A percentile compares a stretch with the other conserved stretches of the same genome.
These are phyloP conservation scores for Gortyna flavago DNA, from an alignment of 2,888 invertebrate species.

Conservation along the genomic window DNA sequence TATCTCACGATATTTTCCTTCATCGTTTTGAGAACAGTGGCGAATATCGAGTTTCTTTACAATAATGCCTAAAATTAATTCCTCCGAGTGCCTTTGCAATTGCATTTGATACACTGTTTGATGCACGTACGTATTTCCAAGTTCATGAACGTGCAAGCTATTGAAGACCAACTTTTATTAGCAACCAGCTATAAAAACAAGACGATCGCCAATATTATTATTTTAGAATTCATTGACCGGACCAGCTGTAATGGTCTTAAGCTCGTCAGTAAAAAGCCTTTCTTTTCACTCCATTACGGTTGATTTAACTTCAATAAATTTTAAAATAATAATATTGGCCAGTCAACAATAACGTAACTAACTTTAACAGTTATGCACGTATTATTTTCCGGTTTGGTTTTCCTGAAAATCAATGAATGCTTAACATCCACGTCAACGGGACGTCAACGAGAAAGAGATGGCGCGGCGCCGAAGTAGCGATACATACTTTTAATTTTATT, in stretches of 20 bases:
- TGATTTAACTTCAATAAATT: background rate
- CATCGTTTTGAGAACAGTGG: too few species aligned
- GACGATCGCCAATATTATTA: too few species aligned
- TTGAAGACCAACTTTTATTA: background rate
- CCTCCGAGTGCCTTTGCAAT: background rate
- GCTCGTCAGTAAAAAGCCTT: too few species aligned
- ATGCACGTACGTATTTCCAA: conserved; percentile 8
- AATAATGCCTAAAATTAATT: background rate
- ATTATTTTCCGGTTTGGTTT: background rate
- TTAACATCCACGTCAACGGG: background rate
- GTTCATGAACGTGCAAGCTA: conserved; percentile 39
- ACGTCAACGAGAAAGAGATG: background rate
- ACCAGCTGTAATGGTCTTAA: too few species aligned
- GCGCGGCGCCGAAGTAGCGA: background rate
- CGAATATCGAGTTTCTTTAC: background rate
- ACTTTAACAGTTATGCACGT: background rate
- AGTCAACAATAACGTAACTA: background rate
- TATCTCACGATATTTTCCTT: too few species aligned
- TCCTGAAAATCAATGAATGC: background rate
- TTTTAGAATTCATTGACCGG: too few species aligned
- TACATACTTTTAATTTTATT: background rate
- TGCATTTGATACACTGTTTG: conserved; percentile 25
- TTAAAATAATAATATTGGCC: background rate
- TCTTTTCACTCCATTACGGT: too few species aligned
- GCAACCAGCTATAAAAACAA: background rate